phyloP scores from a whole-genome alignment of 2,113 vertebrate species.

The Oreotrochilus melanogaster region DNA sequence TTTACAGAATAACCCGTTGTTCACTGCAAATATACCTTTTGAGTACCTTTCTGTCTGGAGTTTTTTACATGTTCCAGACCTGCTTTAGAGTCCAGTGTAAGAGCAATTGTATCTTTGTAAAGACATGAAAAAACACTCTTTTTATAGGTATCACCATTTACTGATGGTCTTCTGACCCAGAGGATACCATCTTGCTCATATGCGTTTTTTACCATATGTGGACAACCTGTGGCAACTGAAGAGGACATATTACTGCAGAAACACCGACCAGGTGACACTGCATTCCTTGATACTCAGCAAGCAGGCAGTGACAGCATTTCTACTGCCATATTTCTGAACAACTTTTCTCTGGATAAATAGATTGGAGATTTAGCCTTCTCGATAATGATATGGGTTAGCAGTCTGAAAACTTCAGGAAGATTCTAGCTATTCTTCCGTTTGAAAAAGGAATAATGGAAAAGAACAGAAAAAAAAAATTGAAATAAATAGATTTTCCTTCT shows the following conservation, averaged over 20 bases:
- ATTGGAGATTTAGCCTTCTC: not conserved
- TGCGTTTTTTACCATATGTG: not conserved
- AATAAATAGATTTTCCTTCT: not conserved
- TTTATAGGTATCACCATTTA: not conserved
- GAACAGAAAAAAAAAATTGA: not conserved
- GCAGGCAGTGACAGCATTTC: not conserved
- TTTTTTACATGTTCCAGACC: not conserved
- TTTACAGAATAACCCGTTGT: not conserved
- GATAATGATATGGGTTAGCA: not conserved
- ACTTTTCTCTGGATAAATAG: not conserved
- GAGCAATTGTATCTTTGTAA: not conserved
- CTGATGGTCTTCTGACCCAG: not conserved
- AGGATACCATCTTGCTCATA: accelerated
- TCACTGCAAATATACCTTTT: accelerated
- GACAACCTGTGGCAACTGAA: not conserved
- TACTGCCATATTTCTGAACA: not conserved
- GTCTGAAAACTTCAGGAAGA: not conserved
- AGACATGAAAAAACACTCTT: not conserved
- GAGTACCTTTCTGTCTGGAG: not conserved
- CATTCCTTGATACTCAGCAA: not conserved
- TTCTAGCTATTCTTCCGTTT: not conserved
- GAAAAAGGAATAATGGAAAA: not conserved
- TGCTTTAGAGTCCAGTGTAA: not conserved
- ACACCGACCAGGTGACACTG: accelerated
- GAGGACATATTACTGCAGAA: not conserved